Conservation (phyloP, 2,888 invertebrate species). For the Eumacrocentrus americanus region DNA sequence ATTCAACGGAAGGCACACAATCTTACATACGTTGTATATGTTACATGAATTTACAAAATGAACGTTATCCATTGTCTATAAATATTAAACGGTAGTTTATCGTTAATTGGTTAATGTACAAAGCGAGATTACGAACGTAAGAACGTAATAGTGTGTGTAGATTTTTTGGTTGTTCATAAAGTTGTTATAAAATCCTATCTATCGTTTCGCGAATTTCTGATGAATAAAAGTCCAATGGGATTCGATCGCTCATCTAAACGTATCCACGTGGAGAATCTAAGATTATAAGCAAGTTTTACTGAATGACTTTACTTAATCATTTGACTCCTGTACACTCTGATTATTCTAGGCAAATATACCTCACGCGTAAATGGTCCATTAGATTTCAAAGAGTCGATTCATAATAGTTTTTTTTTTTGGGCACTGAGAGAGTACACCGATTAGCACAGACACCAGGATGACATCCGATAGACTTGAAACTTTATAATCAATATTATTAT, state of each 20-base stretch:
- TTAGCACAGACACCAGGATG: neutral
- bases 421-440: neutral
- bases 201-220: conserved; percentile 17
- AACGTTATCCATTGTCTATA: conserved; percentile 46
- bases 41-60: conserved; percentile 57
- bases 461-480: neutral
- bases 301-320: neutral
- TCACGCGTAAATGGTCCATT: conserved; percentile 22
- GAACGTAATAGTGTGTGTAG: conserved; percentile 37
- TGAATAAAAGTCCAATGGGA: neutral
- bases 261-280: conserved; percentile 3
- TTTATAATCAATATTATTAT: conserved; percentile 19
- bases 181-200: conserved; percentile 41
- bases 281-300: neutral
- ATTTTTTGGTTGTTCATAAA: conserved; percentile 24
- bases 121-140: conserved; percentile 43
- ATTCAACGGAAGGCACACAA: conserved; percentile 57
- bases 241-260: neutral
- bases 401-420: conserved; percentile 2
- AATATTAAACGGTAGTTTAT: conserved; percentile 45
- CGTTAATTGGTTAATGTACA: conserved; percentile 48
- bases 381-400: conserved; percentile 2
- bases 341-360: neutral
- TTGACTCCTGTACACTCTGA: conserved; percentile 12
- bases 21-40: conserved; percentile 44